Evolutionary conservation across 2,888 invertebrate genomes (phyloP).

Genomic region (Deroplatys truncata): DNA sequence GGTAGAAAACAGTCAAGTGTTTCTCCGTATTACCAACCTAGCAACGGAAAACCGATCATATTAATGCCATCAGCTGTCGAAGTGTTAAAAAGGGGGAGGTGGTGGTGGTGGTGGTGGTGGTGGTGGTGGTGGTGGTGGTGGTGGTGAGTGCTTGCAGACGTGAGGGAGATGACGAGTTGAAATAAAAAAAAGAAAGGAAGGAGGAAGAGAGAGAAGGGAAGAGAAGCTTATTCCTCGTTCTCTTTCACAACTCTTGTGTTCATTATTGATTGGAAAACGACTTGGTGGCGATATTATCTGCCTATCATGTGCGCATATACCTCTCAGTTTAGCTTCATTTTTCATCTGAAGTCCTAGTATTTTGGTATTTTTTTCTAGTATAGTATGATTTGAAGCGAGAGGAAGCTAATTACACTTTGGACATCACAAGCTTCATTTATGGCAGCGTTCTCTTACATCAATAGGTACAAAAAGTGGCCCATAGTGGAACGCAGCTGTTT

Average conservation of each 20-base stretch:
- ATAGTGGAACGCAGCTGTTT: too few species aligned
- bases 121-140: too few species aligned
- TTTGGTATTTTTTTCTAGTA: too few species aligned
- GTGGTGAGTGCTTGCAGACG: neutral
- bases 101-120: neutral
- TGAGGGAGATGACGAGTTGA: neutral
- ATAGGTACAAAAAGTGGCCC: too few species aligned
- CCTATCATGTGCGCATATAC: neutral
- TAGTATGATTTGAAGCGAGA: too few species aligned
- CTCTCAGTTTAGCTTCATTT: too few species aligned
- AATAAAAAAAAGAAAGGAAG: neutral
- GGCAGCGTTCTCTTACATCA: too few species aligned
- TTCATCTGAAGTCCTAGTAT: too few species aligned
- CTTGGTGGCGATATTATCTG: neutral
- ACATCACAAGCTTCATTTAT: too few species aligned
- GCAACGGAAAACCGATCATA: neutral
- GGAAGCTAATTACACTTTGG: too few species aligned
- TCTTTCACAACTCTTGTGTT: neutral
- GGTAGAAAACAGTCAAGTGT: neutral
- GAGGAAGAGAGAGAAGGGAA: neutral
- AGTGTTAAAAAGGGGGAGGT: neutral
- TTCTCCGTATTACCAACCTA: neutral
- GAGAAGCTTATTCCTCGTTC: neutral
- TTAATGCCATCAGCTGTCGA: neutral
- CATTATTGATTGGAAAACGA: neutral